Evolutionary conservation across 2,888 invertebrate species (phyloP).

Genomic region (Phyllotreta striolata): DNA sequence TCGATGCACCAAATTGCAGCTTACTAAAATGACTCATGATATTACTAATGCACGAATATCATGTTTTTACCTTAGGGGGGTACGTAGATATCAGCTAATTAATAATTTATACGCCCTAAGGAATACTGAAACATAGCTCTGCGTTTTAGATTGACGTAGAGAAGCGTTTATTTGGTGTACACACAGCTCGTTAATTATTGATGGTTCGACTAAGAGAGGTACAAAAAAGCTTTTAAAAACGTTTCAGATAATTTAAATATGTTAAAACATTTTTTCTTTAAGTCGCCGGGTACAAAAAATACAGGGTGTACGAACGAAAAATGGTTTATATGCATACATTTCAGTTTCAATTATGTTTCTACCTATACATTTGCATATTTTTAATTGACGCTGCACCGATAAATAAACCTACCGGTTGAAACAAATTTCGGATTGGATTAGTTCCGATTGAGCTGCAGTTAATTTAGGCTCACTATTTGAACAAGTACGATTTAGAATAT

Average conservation of each 20-base stretch:
- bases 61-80: slow-evolving; percentile 16
- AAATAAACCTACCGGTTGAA: slow-evolving; percentile 34
- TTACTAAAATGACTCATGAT: slow-evolving; percentile 19
- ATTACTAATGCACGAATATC: slow-evolving; percentile 20
- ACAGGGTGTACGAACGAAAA: too few relatives aligned
- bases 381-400: slow-evolving; percentile 40
- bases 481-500: too few relatives aligned
- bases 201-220: background rate
- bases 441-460: too few relatives aligned
- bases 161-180: slow-evolving; percentile 3
- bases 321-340: slow-evolving; percentile 11
- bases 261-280: too few relatives aligned
- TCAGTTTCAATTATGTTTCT: slow-evolving; percentile 36
- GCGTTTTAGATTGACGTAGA: slow-evolving; percentile 4
- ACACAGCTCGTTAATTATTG: slow-evolving; percentile 8
- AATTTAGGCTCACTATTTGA: too few relatives aligned
- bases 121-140: slow-evolving; percentile 6
- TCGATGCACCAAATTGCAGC: slow-evolving; percentile 13
- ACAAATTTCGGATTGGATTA: slow-evolving; percentile 33
- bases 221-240: too few relatives aligned
- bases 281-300: too few relatives aligned
- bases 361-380: slow-evolving; percentile 42
- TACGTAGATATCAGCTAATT: slow-evolving; percentile 17
- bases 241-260: too few relatives aligned
- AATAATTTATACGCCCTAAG: slow-evolving; percentile 19